Evolutionary conservation across 1,140 invertebrate genomes (phyloP).

Genomic region (Heliconius hermathena): DNA sequence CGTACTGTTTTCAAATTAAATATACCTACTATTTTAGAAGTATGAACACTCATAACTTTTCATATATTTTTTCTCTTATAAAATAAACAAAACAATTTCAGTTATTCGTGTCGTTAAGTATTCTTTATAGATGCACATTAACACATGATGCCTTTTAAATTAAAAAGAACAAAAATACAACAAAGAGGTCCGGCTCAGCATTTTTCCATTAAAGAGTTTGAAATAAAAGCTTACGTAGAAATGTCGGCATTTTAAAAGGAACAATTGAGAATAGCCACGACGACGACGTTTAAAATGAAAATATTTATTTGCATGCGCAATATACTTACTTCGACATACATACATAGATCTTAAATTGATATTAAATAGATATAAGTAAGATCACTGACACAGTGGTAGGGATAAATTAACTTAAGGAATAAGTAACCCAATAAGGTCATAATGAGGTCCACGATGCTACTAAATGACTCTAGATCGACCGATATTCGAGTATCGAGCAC

Average conservation of each 20-base stretch:
- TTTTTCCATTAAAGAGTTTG: constrained; percentile 15
- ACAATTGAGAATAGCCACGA: constrained; percentile 4
- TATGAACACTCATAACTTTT: no score
- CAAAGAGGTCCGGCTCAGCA: constrained; percentile 6
- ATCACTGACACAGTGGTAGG: constrained; percentile 28
- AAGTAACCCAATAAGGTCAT: constrained; percentile 40
- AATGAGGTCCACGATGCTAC: constrained; percentile 39
- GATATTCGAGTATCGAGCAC: constrained; percentile 28
- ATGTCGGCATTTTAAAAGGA: constrained; percentile 12
- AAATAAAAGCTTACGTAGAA: constrained; percentile 9
- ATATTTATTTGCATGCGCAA: constrained; percentile 21
- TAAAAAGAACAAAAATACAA: background rate
- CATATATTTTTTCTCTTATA: no score
- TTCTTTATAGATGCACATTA: background rate
- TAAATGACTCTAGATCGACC: constrained; percentile 39
- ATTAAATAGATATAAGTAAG: constrained; percentile 34
- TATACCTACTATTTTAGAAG: no score
- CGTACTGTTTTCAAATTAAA: no score
- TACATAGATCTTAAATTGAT: background rate
- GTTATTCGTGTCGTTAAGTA: background rate
- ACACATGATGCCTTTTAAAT: background rate
- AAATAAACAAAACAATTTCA: no score
- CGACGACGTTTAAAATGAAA: background rate
- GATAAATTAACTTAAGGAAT: constrained; percentile 25
- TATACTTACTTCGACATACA: constrained; percentile 5